A percentile compares a stretch with the other conserved stretches of the same genome.
These are phyloP conservation scores for Danaus melanippus DNA, from an alignment of 1,140 invertebrate genomes.

Conservation along the genomic window DNA sequence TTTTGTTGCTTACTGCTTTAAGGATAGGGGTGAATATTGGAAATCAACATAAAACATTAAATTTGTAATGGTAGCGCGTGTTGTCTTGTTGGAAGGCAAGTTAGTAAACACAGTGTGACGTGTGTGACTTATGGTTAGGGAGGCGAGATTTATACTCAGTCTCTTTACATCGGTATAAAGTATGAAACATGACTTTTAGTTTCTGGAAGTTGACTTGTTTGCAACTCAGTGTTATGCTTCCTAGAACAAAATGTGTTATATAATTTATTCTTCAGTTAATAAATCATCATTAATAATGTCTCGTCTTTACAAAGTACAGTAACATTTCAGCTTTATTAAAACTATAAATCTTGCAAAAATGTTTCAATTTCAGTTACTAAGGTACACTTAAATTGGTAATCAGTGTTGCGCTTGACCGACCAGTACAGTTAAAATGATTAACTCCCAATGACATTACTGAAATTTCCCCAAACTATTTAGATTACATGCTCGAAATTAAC, in stretches of 20 bases:
- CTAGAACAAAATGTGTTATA: not conserved
- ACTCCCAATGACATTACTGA: conserved; percentile 46
- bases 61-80: conserved; percentile 13
- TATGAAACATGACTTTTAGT: conserved; percentile 37
- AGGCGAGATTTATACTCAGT: conserved; percentile 35
- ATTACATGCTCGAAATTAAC: conserved; percentile 64
- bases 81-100: conserved; percentile 42
- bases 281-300: no score
- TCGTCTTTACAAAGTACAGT: no score
- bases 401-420: no score
- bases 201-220: conserved; percentile 24
- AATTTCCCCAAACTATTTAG: conserved; percentile 59
- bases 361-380: no score
- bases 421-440: conserved; percentile 20
- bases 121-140: conserved; percentile 41
- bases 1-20: conserved; percentile 1
- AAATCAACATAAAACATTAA: no score
- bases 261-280: no score
- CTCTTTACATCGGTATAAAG: conserved; percentile 29
- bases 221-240: conserved; percentile 19
- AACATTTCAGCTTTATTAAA: no score
- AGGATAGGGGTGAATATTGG: conserved; percentile 13
- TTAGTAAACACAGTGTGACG: conserved; percentile 46
- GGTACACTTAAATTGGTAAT: no score
- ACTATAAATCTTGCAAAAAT: no score